A percentile compares a stretch with the other conserved stretches of the same genome.
These are phyloP conservation scores for Oriolus oriolus DNA, from an alignment of 2,113 vertebrate genomes.

Conservation along the genomic window DNA sequence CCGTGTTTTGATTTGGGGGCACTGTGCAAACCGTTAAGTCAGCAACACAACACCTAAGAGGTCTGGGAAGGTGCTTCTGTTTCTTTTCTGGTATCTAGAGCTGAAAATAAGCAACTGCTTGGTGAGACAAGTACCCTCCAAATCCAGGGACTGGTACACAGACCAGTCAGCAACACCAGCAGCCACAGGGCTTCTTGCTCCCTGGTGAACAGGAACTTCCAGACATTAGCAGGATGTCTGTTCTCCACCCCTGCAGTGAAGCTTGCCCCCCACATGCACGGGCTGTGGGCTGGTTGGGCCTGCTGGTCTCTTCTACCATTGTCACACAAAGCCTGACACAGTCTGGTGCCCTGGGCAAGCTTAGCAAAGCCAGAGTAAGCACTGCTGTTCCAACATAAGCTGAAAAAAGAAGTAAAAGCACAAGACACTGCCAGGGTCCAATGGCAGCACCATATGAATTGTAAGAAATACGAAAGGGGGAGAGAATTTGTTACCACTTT, in stretches of 20 bases:
- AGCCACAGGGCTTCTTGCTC: not conserved
- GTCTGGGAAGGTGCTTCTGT: not conserved
- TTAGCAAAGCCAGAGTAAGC: not conserved
- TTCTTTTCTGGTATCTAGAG: not conserved
- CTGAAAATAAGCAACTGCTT: not conserved
- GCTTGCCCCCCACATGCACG: rapidly evolving
- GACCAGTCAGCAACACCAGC: not conserved
- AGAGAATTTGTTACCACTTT: not conserved
- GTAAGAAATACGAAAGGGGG: not conserved
- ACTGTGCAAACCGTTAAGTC: not conserved
- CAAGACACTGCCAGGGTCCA: not conserved
- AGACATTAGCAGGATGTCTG: not conserved
- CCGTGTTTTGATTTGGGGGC: not conserved
- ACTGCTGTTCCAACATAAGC: not conserved
- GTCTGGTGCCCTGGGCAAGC: not conserved
- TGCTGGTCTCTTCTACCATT: not conserved
- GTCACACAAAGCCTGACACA: not conserved
- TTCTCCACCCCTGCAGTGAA: not conserved
- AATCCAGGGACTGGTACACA: not conserved
- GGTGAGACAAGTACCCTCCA: not conserved
- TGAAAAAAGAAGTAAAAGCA: not conserved
- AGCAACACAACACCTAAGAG: not conserved
- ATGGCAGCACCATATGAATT: not conserved
- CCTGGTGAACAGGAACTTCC: not conserved
- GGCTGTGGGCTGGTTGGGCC: not conserved